Base-by-base conservation (phyloP, 2,113 vertebrate genomes). In the Corythaixoides concolor region DNA sequence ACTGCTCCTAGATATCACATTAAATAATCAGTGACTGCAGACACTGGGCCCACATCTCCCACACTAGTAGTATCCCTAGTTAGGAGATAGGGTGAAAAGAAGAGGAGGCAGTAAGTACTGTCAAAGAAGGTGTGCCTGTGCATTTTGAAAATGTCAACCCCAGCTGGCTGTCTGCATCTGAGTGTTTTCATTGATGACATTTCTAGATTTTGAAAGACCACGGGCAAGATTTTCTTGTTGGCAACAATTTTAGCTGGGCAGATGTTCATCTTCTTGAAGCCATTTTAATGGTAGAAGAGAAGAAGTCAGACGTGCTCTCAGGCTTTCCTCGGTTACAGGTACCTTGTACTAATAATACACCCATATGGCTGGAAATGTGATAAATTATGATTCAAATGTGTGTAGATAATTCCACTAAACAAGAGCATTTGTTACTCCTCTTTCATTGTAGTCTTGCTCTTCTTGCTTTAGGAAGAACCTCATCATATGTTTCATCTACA, bases 241-340 rank as follows among this genome's bases (percentile, higher is more conserved):
- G 98, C 62, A 97, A 97, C 72, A 97, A 86, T 93, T 88, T 99
- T 43, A 99, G 98, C 96, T 96, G 97, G 97, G 99, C 98, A 18
- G 99, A 99, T 66, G 95, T 99, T 72, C 97, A 98, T 91, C 96
- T 99, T 58, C 80, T 99, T 49, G 99, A 99, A 97, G 97, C 97
- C 81, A 98, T 98, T 90, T 96, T 99, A 95, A 99, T 99, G 98
- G 80, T 99, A 72, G 99, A 99, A 96, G 99, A 99, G 95, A 97
- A 98, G 37, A 96, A 98, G 59, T 88, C 97, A 12, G 97, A 77
- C 4, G 98, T 99, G 66, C 98, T 99, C 5, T 67, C 95, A 9
- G 90, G 97, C 3, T 99, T 99, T 92, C 98, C 97, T 81, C 98
- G 97, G 26, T 26, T 99, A 66, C 98, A 99, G 99, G 99, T 99